A percentile compares a stretch with the other conserved stretches of the same genome.
These are phyloP conservation scores for Anneissia japonica DNA, from an alignment of 35 echinoderm and acorn worm genomes.

Conservation along the genomic window DNA sequence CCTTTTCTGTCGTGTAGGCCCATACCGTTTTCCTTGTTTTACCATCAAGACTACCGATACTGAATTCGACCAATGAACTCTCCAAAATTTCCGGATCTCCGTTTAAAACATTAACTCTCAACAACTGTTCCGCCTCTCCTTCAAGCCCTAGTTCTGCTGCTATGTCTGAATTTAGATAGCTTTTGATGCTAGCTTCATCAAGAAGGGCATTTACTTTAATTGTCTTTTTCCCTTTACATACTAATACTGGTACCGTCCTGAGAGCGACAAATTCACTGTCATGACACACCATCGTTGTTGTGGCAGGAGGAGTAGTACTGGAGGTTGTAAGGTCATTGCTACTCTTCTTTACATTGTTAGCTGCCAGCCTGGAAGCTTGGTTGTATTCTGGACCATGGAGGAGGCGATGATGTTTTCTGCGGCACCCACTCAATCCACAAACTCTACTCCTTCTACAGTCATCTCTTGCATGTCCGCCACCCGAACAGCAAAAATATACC, in stretches of 20 bases:
- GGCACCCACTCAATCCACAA: neutral
- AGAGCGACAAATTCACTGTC: too few species aligned
- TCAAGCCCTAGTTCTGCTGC: neutral
- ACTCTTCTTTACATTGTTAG: neutral
- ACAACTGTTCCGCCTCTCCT: neutral
- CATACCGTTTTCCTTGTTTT: neutral
- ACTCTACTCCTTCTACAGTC: neutral
- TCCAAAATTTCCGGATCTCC: neutral
- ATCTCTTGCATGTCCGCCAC: neutral
- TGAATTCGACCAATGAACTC: neutral
- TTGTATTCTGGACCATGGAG: neutral
- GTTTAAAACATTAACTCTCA: neutral
- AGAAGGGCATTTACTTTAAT: slow-evolving; percentile 20
- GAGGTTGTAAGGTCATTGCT: neutral
- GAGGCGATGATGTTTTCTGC: neutral
- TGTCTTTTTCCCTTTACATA: neutral
- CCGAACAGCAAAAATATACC: neutral
- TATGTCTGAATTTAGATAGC: slow-evolving; percentile 1
- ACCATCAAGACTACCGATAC: neutral
- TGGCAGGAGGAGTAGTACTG: neutral
- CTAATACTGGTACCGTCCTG: slow-evolving; percentile 1
- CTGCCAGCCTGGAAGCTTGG: neutral
- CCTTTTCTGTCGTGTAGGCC: neutral
- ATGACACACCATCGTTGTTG: too few species aligned
- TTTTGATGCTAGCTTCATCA: neutral